These are phyloP conservation scores for Oryzias woworae DNA, from an alignment of 2,113 vertebrate genomes.

Conservation along the genomic window DNA sequence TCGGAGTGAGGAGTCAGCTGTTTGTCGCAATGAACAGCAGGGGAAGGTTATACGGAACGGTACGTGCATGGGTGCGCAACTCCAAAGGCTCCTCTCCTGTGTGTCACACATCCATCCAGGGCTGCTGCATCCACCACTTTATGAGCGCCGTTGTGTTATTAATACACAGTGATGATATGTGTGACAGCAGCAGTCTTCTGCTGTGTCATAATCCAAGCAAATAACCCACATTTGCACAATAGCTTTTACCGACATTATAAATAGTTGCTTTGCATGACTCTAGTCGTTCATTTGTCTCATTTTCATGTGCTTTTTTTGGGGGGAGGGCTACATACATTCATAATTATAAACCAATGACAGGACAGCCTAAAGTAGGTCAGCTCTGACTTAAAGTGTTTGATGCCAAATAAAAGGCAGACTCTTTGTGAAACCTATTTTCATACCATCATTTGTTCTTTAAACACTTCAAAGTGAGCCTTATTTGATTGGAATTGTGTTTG, in stretches of 20 bases:
- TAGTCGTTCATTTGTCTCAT: too few species aligned
- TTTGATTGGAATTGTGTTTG: too few species aligned
- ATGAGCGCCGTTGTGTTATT: conserved; percentile 57
- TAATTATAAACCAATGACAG: conserved; percentile 9
- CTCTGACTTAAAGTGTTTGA: conserved; percentile 10
- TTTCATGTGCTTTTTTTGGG: too few species aligned
- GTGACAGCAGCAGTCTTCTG: conserved; percentile 16
- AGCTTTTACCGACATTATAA: too few species aligned
- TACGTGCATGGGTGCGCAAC: conserved; percentile 73
- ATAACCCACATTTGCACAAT: background rate
- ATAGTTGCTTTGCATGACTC: too few species aligned
- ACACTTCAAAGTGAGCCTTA: too few species aligned
- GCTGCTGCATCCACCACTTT: conserved; percentile 56
- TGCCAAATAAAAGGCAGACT: too few species aligned
- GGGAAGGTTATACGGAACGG: conserved; percentile 91
- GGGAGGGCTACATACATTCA: background rate
- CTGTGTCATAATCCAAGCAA: conserved; percentile 16
- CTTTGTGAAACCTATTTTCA: too few species aligned
- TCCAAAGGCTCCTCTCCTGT: background rate
- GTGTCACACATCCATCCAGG: conserved; percentile 22
- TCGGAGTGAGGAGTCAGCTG: conserved; percentile 86
- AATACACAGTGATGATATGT: conserved; percentile 50
- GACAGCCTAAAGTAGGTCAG: conserved; percentile 17
- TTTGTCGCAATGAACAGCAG: conserved; percentile 95
- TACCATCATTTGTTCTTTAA: too few species aligned